Evolutionary conservation across 1,140 invertebrate species (phyloP), one percentile per base, ranked within the genome.

Genomic region (Micrasema longulum): DNA sequence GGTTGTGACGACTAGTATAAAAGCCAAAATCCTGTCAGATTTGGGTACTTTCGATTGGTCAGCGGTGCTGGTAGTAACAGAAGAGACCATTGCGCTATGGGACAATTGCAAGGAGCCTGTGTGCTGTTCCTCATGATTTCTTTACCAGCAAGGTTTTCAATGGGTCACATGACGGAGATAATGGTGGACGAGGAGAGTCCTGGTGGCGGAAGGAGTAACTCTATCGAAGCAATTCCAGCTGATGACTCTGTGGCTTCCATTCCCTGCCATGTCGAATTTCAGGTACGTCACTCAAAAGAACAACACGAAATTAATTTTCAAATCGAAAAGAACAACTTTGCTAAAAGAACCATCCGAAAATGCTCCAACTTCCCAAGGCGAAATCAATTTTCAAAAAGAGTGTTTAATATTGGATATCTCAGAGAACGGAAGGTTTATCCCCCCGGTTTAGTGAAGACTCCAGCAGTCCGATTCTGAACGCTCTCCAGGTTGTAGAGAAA

Each of bases 261-360:
- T 11, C 65, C 74, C 43, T 79, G 78, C 62, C 77, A 79, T 62
- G 76, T 80, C 53, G 79, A 80, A 66, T 78, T 78, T 74, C 71
- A 76, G 66, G 75, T 74, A 74, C 72, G 16, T 43, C n/a, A n/a
- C 3, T 48, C 9, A 48, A 7, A n/a, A n/a, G n/a, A n/a, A n/a
- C n/a, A n/a, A n/a, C n/a, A n/a, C n/a, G n/a, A n/a, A n/a, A n/a
- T n/a, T n/a, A n/a, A n/a, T n/a, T n/a, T n/a, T n/a, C n/a, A n/a
- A n/a, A n/a, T n/a, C n/a, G n/a, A n/a, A n/a, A n/a, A n/a, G n/a
- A n/a, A n/a, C n/a, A n/a, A n/a, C n/a, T n/a, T n/a, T n/a, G n/a
- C n/a, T n/a, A n/a, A n/a, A n/a, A n/a, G n/a, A n/a, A n/a, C n/a
- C n/a, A n/a, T n/a, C n/a, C n/a, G n/a, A n/a, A n/a, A n/a, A n/a